phyloP scores from a whole-genome alignment of 2,797 vertebrate genomes.

The Rhinoraja longicauda region DNA sequence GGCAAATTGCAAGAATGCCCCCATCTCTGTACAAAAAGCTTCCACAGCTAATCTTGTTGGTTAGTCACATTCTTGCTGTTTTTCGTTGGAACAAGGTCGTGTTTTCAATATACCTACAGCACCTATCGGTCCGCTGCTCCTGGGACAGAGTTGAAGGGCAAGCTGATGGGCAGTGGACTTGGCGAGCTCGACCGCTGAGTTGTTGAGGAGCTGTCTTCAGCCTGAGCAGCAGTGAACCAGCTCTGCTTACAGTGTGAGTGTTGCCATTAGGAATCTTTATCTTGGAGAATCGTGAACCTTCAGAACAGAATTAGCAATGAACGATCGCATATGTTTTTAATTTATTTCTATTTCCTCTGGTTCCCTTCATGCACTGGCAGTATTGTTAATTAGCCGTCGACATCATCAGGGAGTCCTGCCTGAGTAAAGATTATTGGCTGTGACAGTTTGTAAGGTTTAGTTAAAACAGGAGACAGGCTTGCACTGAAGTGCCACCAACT shows the following conservation, averaged over 20 bases:
- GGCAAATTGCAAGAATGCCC: not conserved
- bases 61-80: not conserved
- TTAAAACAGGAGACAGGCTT: conserved; percentile 7
- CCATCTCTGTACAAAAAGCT: not conserved
- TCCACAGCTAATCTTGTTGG: not conserved
- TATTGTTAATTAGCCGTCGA: conserved; percentile 7
- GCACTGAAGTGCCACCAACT: not conserved
- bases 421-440: not conserved
- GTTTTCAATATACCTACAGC: not conserved
- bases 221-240: not conserved
- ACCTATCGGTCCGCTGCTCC: not conserved
- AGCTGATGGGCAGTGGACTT: no score
- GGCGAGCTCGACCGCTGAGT: not conserved
- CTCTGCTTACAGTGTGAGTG: not conserved
- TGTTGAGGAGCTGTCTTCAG: not conserved
- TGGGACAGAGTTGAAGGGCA: not conserved
- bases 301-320: not conserved
- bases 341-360: not conserved
- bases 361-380: not conserved
- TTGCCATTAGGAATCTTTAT: not conserved
- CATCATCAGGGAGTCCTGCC: not conserved
- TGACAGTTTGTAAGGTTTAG: conserved; percentile 1
- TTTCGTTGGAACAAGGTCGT: not conserved
- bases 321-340: not conserved
- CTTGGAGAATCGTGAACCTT: not conserved